These are phyloP conservation scores for Metopolophium dirhodum DNA, from an alignment of 1,140 invertebrate species.

Conservation along the genomic window DNA sequence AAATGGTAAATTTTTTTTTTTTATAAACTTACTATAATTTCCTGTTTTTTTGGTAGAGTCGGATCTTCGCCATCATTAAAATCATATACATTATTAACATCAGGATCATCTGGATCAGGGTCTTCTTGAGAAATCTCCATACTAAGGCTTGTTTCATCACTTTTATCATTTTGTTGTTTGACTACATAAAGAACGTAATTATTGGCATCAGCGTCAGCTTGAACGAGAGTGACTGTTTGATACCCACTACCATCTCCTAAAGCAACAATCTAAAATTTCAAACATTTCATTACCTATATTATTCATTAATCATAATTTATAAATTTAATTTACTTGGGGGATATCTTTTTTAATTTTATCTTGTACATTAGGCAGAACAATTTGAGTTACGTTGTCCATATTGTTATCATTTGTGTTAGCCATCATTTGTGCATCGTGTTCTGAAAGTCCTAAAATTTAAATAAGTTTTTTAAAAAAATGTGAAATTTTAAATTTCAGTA, in stretches of 20 bases:
- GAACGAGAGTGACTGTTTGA: slow-evolving; percentile 86
- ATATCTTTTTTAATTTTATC: slow-evolving; percentile 53
- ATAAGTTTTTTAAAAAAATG: background rate
- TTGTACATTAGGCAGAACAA: slow-evolving; percentile 46
- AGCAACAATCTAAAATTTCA: slow-evolving; percentile 50
- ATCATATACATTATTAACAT: slow-evolving; percentile 70
- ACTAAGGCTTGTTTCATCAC: slow-evolving; percentile 65
- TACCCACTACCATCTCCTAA: slow-evolving; percentile 67
- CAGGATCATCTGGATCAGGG: slow-evolving; percentile 70
- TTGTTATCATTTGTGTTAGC: slow-evolving; percentile 32
- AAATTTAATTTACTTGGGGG: slow-evolving; percentile 35
- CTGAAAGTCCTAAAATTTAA: slow-evolving; percentile 31
- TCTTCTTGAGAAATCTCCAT: slow-evolving; percentile 64
- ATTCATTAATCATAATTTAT: too few relatives aligned
- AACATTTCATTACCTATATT: background rate
- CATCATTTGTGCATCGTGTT: slow-evolving; percentile 54
- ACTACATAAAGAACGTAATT: slow-evolving; percentile 91
- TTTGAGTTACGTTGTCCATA: slow-evolving; percentile 37
- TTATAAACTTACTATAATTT: slow-evolving; percentile 46
- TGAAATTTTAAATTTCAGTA: background rate
- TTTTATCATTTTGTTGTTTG: slow-evolving; percentile 70
- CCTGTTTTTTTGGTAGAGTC: slow-evolving; percentile 61
- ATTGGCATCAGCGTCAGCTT: slow-evolving; percentile 79
- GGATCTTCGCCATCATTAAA: slow-evolving; percentile 72
- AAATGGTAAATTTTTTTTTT: background rate